Conservation (phyloP, 2,888 invertebrate genomes). For the Sinhomidia bicolor region DNA sequence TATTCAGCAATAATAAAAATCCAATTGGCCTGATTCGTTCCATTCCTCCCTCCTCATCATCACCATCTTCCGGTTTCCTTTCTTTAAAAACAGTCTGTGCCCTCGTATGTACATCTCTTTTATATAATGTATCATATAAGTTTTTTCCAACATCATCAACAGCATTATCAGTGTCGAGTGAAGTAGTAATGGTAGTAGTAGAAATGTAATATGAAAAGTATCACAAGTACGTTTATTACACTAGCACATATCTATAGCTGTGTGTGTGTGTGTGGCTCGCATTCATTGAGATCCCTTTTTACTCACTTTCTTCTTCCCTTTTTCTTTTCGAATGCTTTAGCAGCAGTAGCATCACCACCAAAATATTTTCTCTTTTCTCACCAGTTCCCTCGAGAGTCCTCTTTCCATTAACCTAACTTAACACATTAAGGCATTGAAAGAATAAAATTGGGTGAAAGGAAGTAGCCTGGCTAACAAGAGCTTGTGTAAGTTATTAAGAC, state of each 20-base stretch:
- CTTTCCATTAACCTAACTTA: slow-evolving; percentile 74
- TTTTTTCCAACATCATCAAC: neutral
- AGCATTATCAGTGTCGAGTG: neutral
- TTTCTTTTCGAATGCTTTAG: slow-evolving; percentile 22
- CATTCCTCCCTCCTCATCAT: slow-evolving; percentile 28
- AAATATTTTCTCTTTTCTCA: slow-evolving; percentile 66
- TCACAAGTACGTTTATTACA: slow-evolving; percentile 21
- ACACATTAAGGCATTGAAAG: slow-evolving; percentile 72
- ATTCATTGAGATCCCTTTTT: slow-evolving; percentile 48
- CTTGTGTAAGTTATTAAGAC: slow-evolving; percentile 69
- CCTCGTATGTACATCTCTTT: neutral
- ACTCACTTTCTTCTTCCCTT: slow-evolving; percentile 52
- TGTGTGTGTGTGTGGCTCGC: too few relatives aligned
- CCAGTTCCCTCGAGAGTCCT: slow-evolving; percentile 66
- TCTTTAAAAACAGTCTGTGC: slow-evolving; percentile 7
- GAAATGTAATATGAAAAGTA: neutral
- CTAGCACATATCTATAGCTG: too few relatives aligned
- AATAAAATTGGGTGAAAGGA: slow-evolving; percentile 68
- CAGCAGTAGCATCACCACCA: slow-evolving; percentile 18
- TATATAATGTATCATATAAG: neutral
- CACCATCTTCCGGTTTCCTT: slow-evolving; percentile 44
- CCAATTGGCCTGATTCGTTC: slow-evolving; percentile 65
- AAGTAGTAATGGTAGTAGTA: neutral
- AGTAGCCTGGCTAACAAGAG: slow-evolving; percentile 61
- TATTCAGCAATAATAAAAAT: slow-evolving; percentile 61